These are phyloP conservation scores for Odontamblyopus rebecca DNA, from an alignment of 2,797 vertebrate species.

Conservation along the genomic window DNA sequence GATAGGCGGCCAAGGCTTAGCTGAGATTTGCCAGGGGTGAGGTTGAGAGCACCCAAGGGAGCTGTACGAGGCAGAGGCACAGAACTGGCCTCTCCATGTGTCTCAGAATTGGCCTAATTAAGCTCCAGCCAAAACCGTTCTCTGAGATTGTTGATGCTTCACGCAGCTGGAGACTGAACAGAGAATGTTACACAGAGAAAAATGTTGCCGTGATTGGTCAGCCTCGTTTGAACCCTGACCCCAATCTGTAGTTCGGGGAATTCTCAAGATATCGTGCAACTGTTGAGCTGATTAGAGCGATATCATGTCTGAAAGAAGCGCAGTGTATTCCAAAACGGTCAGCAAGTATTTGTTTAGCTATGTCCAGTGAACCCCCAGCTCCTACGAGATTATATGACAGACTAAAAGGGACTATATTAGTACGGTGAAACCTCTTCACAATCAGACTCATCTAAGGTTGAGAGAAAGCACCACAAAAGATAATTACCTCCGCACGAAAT, in stretches of 20 bases:
- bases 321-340: neutral
- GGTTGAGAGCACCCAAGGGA: slow-evolving; percentile 49
- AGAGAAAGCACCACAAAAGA: neutral
- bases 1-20: slow-evolving; percentile 57
- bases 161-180: slow-evolving; percentile 10
- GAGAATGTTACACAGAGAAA: neutral
- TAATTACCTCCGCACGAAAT: neutral
- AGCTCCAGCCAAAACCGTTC: slow-evolving; percentile 50
- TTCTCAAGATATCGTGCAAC: neutral
- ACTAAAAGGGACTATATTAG: neutral
- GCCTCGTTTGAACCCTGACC: neutral
- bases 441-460: neutral
- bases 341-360: neutral
- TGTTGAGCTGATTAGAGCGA: slow-evolving; percentile 20
- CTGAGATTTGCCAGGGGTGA: slow-evolving; percentile 54
- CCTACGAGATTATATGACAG: neutral
- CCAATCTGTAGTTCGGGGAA: neutral
- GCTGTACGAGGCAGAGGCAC: slow-evolving; percentile 49
- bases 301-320: neutral
- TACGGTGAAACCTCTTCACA: neutral
- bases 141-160: slow-evolving; percentile 31
- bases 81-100: slow-evolving; percentile 63
- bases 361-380: neutral
- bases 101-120: slow-evolving; percentile 64
- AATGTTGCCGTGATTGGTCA: neutral